phyloP scores from a whole-genome alignment of 2,888 invertebrate genomes.

The Nephrotoma guestfalica region DNA sequence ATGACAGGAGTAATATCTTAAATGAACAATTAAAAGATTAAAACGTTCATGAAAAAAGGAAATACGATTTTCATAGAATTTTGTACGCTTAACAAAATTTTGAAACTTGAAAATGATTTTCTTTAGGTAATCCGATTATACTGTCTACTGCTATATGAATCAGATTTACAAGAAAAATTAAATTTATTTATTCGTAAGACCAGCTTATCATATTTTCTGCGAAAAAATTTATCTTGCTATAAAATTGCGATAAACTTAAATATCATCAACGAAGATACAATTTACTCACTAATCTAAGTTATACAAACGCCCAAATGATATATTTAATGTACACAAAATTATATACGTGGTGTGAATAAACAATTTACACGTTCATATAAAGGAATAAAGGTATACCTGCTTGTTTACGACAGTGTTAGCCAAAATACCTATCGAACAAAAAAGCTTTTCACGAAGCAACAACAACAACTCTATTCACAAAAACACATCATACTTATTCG shows the following conservation, averaged over 20 bases:
- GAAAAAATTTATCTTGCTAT: background rate
- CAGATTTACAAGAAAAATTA: no score
- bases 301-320: background rate
- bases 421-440: background rate
- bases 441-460: background rate
- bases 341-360: background rate
- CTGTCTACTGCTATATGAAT: no score
- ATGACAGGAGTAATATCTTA: no score
- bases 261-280: background rate
- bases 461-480: background rate
- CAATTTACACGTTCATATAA: background rate
- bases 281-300: background rate
- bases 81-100: no score
- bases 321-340: background rate
- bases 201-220: background rate
- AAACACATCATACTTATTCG: background rate
- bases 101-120: no score
- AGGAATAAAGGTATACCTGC: background rate
- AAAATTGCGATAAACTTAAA: no score
- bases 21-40: no score
- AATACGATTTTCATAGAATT: no score
- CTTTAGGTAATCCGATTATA: no score
- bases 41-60: no score
- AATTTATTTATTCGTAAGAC: no score
- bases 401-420: background rate